phyloP scores from a whole-genome alignment of 2,113 vertebrate species.

The Stegastes partitus region DNA sequence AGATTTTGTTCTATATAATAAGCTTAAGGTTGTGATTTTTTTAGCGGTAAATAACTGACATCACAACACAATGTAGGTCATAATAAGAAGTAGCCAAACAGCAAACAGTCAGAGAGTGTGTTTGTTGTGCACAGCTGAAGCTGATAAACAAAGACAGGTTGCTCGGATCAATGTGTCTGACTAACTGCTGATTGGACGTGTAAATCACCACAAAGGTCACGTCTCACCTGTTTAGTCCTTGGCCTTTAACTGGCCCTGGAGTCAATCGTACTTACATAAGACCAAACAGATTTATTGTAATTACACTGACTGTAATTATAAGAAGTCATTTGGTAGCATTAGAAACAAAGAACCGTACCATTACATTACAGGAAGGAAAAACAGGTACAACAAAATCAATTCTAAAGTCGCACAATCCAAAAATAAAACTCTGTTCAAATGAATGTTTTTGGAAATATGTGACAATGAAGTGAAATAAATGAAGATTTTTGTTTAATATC shows the following conservation, averaged over 20 bases:
- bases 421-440: no score
- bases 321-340: neutral
- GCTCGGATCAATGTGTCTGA: constrained; percentile 52
- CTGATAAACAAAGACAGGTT: constrained; percentile 10
- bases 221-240: constrained; percentile 42
- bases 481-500: neutral
- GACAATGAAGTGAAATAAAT: no score
- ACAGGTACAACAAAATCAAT: no score
- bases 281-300: constrained; percentile 2
- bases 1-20: no score
- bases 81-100: no score
- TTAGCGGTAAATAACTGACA: no score
- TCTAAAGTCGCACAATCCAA: no score
- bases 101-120: neutral
- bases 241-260: constrained; percentile 32
- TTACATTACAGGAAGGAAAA: no score
- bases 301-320: constrained; percentile 1
- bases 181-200: constrained; percentile 52
- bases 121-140: neutral
- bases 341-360: no score
- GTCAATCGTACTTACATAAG: constrained; percentile 29
- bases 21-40: no score
- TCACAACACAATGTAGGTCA: no score
- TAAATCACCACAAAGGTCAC: constrained; percentile 64
- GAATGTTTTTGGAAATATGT: no score